Conservation (phyloP, 2,113 vertebrate species). For the Salvelinus namaycush region DNA sequence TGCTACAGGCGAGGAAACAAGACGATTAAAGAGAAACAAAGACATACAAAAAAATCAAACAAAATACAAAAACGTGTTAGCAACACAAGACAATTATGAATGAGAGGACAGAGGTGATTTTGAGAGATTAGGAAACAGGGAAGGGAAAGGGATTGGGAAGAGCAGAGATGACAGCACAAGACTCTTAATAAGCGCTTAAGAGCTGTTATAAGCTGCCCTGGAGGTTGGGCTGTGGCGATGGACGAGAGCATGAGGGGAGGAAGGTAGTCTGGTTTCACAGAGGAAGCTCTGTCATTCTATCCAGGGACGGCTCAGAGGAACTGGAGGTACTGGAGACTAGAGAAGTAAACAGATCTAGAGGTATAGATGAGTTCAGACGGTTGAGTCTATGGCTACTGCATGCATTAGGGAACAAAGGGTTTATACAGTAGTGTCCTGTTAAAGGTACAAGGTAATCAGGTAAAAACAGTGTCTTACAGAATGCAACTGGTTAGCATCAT, state of each 20-base stretch:
- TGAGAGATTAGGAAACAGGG: background rate
- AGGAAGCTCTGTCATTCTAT: conserved; percentile 75
- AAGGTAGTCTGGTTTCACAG: conserved; percentile 84
- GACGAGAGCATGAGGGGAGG: conserved; percentile 45
- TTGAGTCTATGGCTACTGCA: conserved; percentile 1
- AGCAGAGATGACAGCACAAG: conserved; percentile 41
- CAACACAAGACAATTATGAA: conserved; percentile 37
- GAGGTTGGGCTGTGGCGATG: conserved; percentile 9
- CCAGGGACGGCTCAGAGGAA: conserved; percentile 75
- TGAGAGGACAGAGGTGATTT: background rate
- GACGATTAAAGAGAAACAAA: conserved; percentile 51
- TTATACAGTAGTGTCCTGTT: background rate
- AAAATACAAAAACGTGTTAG: conserved; percentile 34
- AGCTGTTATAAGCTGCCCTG: conserved; percentile 52
- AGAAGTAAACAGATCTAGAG: conserved; percentile 63
- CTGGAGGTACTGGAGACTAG: conserved; percentile 75
- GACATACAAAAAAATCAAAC: conserved; percentile 20
- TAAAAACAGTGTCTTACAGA: conserved; percentile 47
- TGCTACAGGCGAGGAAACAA: conserved; percentile 65
- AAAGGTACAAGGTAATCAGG: conserved; percentile 17
- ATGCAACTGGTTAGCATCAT: conserved; percentile 52
- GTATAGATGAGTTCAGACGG: conserved; percentile 51
- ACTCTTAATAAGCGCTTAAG: background rate
- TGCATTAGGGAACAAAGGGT: conserved; percentile 19
- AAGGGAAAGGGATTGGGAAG: background rate